Conservation (phyloP, 2,888 invertebrate species). For the Zaprionus lineosus region DNA sequence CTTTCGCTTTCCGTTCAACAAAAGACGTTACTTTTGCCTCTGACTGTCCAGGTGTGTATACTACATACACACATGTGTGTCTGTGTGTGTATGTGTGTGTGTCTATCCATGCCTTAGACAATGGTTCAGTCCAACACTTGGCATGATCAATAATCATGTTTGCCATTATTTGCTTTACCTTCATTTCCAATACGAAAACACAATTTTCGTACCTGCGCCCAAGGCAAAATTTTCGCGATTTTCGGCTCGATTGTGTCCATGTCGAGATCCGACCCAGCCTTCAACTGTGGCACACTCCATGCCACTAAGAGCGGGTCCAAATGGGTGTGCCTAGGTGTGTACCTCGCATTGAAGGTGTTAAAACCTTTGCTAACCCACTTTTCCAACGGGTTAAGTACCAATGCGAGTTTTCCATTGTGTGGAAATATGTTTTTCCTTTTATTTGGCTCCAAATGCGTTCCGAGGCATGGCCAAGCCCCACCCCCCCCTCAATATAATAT, state of each 20-base stretch:
- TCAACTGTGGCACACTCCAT: constrained; percentile 1
- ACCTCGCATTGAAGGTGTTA: constrained; percentile 61
- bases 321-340: constrained; percentile 62
- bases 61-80: not conserved
- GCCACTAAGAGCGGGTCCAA: too few species aligned
- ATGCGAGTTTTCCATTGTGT: constrained; percentile 23
- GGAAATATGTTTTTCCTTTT: constrained; percentile 17
- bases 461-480: constrained; percentile 38
- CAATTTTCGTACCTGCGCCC: constrained; percentile 16
- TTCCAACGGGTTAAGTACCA: constrained; percentile 21
- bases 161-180: constrained; percentile 50
- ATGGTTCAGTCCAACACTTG: constrained; percentile 56
- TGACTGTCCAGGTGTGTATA: constrained; percentile 19
- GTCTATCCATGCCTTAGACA: constrained; percentile 37
- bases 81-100: constrained; percentile 10
- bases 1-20: constrained; percentile 61
- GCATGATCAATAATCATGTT: constrained; percentile 66
- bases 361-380: constrained; percentile 72
- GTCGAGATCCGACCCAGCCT: constrained; percentile 16
- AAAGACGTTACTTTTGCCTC: constrained; percentile 72
- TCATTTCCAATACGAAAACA: constrained; percentile 5
- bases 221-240: constrained; percentile 38
- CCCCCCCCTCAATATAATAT: not conserved
- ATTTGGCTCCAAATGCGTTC: constrained; percentile 48
- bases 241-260: constrained; percentile 29